phyloP scores from a whole-genome alignment of 2,888 invertebrate species.

The Gastrophysa polygoni region DNA sequence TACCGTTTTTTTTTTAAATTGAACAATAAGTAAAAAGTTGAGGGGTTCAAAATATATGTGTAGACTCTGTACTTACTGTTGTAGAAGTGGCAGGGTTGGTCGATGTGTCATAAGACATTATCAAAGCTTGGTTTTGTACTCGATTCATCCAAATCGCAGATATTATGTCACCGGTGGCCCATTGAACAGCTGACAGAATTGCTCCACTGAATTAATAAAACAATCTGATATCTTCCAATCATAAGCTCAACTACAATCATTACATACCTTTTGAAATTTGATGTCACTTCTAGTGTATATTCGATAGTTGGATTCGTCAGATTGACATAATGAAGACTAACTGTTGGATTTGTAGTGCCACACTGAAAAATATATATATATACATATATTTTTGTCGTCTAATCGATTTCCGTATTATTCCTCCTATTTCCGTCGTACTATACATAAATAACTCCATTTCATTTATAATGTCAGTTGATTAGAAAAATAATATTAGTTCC shows the following conservation, averaged over 20 bases:
- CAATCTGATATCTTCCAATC: too few species aligned
- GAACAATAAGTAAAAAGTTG: too few species aligned
- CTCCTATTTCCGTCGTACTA: too few species aligned
- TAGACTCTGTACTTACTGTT: constrained; percentile 28
- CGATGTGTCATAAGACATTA: constrained; percentile 48
- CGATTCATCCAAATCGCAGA: constrained; percentile 89
- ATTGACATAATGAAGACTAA: constrained; percentile 67
- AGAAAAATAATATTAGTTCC: too few species aligned
- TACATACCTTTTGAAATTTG: constrained; percentile 52
- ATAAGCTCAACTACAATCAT: neutral
- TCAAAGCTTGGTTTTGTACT: constrained; percentile 74
- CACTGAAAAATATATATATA: constrained; percentile 58
- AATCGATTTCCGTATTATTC: constrained; percentile 11
- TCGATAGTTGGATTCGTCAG: constrained; percentile 54
- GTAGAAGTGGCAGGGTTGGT: constrained; percentile 15
- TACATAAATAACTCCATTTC: too few species aligned
- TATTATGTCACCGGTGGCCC: constrained; percentile 73
- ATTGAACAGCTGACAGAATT: constrained; percentile 74
- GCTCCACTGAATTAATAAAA: constrained; percentile 55
- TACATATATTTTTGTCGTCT: neutral
- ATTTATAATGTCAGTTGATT: too few species aligned
- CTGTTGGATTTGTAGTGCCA: constrained; percentile 71
- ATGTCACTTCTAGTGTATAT: constrained; percentile 46
- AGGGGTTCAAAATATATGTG: too few species aligned
- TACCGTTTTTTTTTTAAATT: too few species aligned